Percentiles rank a stretch among this genome's conserved stretches.
These are phyloP conservation scores for Salminus brasiliensis DNA, from an alignment of 2,113 vertebrate species.

Conservation along the genomic window DNA sequence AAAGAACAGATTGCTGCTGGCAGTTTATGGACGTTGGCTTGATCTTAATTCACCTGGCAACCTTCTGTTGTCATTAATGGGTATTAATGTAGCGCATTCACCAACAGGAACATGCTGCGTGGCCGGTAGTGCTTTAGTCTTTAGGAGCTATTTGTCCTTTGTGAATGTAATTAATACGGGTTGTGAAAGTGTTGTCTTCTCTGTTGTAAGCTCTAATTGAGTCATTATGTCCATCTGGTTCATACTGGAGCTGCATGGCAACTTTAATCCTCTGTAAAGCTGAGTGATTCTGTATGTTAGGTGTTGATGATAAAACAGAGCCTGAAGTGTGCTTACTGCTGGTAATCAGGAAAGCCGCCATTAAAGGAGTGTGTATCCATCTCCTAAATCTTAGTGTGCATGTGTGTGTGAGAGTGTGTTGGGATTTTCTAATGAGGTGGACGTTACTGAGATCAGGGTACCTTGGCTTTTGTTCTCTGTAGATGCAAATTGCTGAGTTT, in stretches of 20 bases:
- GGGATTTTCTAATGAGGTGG: conserved; percentile 55
- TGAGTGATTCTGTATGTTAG: not conserved
- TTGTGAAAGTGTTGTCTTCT: conserved; percentile 25
- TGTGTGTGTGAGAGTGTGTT: conserved; percentile 35
- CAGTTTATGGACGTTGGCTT: not conserved
- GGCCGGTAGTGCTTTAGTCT: conserved; percentile 1
- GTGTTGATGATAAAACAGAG: not conserved
- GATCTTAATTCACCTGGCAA: not conserved
- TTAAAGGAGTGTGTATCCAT: not conserved
- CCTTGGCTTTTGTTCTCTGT: conserved; percentile 60
- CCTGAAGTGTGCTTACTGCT: conserved; percentile 16
- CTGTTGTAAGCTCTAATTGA: conserved; percentile 34
- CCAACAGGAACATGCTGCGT: not conserved
- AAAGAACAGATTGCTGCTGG: not conserved
- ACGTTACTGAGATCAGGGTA: conserved; percentile 55
- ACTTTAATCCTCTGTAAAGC: conserved; percentile 15
- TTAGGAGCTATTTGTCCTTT: conserved; percentile 29
- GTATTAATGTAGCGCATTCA: not conserved
- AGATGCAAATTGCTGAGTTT: conserved; percentile 66
- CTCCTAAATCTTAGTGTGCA: not conserved
- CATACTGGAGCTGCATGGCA: not conserved
- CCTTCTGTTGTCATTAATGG: not conserved
- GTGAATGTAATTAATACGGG: conserved; percentile 3
- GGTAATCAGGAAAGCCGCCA: not conserved
- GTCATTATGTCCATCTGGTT: conserved; percentile 11